Evolutionary conservation across 2,797 vertebrate genomes (phyloP).

Genomic region (Astyanax mexicanus): DNA sequence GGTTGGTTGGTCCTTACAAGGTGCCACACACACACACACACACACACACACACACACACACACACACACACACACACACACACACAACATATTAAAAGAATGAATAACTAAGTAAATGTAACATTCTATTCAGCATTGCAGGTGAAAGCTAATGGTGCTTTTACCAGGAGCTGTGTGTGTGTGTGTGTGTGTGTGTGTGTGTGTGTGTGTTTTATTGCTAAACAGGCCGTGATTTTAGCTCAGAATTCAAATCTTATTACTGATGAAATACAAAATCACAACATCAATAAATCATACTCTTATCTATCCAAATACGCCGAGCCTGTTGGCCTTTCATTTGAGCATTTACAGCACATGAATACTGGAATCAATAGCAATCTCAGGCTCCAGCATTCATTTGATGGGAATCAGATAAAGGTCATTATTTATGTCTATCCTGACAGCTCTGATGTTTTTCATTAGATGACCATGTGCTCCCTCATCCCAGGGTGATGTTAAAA

Average conservation of each 20-base stretch:
- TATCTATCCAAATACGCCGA: slow-evolving; percentile 26
- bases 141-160: too few relatives aligned
- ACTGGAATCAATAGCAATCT: slow-evolving; percentile 17
- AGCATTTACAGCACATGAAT: slow-evolving; percentile 26
- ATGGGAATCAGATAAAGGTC: slow-evolving; percentile 38
- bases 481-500: neutral
- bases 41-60: too few relatives aligned
- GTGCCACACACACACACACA: too few relatives aligned
- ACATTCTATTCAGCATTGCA: neutral
- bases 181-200: too few relatives aligned
- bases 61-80: too few relatives aligned
- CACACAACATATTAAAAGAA: too few relatives aligned
- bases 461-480: slow-evolving; percentile 4
- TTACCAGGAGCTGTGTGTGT: neutral
- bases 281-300: neutral
- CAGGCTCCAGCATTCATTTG: slow-evolving; percentile 14
- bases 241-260: slow-evolving; percentile 1
- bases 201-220: neutral
- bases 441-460: slow-evolving; percentile 27
- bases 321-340: slow-evolving; percentile 25
- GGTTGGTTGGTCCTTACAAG: too few relatives aligned
- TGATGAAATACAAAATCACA: slow-evolving; percentile 9
- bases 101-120: neutral
- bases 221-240: neutral
- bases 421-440: slow-evolving; percentile 28